Base-by-base conservation (phyloP, 2,113 vertebrate species). In the Orientallactaga bullata region DNA sequence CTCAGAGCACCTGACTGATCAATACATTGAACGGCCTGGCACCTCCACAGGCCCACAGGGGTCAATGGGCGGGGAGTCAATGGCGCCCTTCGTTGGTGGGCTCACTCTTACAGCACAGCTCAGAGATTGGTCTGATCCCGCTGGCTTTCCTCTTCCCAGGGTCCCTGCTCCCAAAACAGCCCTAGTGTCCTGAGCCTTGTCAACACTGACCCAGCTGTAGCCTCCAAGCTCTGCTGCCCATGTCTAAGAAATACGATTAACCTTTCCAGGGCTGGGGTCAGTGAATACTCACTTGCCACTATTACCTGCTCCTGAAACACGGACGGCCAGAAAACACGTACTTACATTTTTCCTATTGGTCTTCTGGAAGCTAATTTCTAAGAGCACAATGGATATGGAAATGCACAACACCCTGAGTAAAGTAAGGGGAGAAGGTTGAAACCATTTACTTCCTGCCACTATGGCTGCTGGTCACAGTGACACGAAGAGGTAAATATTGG, bases 21-120 rank as follows among this genome's bases (percentile, higher is more conserved):
- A 51, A 5, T 24, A 65, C 0, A 66, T 39, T 24, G 18, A 16
- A 2, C 1, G 0, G 21, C 16, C 17, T 51, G 35, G 24, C 63
- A 28, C 5, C 58, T 83, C 32, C 1, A 23, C 21, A 39, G 35
- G 68, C 37, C 74, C 30, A 21, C 12, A 2, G 2, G 17, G 8
- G 12, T 71, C 68, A 24, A 15, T 9, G 9, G 37, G 12, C 74
- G 68, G 3, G 15, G 20, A n/a, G 60, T 30, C 17, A 32, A 5
- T 17, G 23, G 28, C 15, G 8, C 1, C 37, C 18, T 79, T 26
- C 9, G 4, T 6, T 47, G 42, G 42, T 11, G 7, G 0, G 24
- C 69, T 66, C 26, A 20, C 32, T 24, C 21, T 61, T 58, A 23
- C 26, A 20, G 2, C 28, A 47, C 1, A 1, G 13, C 2, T n/a